Evolutionary conservation across 2,888 invertebrate genomes (phyloP).

Genomic region (Strigamia transsilvanica): DNA sequence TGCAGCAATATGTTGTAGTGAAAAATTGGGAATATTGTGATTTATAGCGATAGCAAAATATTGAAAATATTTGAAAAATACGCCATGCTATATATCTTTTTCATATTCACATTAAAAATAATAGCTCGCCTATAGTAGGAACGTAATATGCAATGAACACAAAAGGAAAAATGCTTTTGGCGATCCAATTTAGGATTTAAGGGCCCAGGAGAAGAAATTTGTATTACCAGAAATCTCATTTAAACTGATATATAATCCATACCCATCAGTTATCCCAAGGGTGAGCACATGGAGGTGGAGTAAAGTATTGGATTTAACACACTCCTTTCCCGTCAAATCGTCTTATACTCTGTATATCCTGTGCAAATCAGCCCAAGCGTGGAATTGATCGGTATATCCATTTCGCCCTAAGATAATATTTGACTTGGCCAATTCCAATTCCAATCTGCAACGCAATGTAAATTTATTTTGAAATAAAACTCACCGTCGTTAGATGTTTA

Average conservation of each 20-base stretch:
- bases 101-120: too few species aligned
- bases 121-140: too few species aligned
- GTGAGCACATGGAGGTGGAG: not conserved
- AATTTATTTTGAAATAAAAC: too few species aligned
- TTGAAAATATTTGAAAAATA: too few species aligned
- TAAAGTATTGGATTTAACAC: not conserved
- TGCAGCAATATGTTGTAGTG: too few species aligned
- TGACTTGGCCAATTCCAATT: too few species aligned
- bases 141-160: not conserved
- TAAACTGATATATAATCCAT: not conserved
- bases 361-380: not conserved
- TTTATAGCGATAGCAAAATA: too few species aligned
- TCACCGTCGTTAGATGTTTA: too few species aligned
- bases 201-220: not conserved
- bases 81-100: too few species aligned
- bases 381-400: not conserved
- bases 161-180: not conserved
- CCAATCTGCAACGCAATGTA: too few species aligned
- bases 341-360: not conserved
- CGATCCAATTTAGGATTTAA: not conserved
- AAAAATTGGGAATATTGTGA: too few species aligned
- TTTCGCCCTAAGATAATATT: too few species aligned
- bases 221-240: not conserved
- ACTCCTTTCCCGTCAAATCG: not conserved
- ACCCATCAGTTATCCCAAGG: constrained; percentile 2